Percentiles rank a stretch among this genome's conserved stretches.
Conservation (phyloP, 2,888 invertebrate species). For the Parapristionchus giblindavisi region DNA sequence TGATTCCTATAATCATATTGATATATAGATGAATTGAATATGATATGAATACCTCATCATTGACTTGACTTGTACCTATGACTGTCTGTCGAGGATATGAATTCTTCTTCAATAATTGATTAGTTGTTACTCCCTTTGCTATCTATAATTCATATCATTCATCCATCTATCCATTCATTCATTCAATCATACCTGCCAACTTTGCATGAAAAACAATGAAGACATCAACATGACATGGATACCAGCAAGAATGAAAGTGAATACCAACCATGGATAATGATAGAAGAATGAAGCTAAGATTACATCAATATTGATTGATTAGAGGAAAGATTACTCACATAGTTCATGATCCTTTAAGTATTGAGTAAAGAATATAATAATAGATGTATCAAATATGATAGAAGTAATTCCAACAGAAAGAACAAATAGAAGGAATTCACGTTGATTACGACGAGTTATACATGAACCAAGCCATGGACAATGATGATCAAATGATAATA, state of each 20-base stretch:
- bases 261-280: conserved; percentile 44
- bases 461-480: conserved; percentile 59
- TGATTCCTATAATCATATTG: conserved; percentile 9
- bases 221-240: conserved; percentile 51
- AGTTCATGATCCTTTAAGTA: neutral
- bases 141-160: conserved; percentile 8
- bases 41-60: no score
- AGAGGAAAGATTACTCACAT: conserved; percentile 11
- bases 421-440: conserved; percentile 54
- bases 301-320: neutral
- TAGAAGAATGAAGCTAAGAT: conserved; percentile 45
- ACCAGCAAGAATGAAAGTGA: conserved; percentile 46
- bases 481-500: conserved; percentile 56
- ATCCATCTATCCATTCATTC: neutral
- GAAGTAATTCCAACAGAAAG: conserved; percentile 41
- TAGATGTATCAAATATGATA: conserved; percentile 7
- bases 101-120: conserved; percentile 29
- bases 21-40: no score
- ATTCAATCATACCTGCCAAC: conserved; percentile 42
- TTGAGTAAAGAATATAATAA: conserved; percentile 2
- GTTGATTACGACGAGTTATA: conserved; percentile 50
- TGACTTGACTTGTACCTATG: neutral
- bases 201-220: conserved; percentile 48
- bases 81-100: neutral
- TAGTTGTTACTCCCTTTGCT: conserved; percentile 32